These are phyloP conservation scores for Euwallacea fornicatus DNA, from an alignment of 1,140 invertebrate species.

Conservation along the genomic window DNA sequence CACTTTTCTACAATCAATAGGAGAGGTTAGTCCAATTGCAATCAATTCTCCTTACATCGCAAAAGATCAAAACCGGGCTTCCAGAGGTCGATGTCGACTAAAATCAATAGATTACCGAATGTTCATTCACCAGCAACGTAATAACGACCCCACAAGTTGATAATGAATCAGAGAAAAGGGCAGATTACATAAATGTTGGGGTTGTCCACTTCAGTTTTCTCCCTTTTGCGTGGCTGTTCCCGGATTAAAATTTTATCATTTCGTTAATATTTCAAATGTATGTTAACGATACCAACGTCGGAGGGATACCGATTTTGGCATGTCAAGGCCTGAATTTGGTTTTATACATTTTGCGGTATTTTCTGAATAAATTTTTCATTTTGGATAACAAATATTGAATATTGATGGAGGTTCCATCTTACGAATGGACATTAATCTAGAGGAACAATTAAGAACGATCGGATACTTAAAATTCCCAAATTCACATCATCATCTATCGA, in stretches of 20 bases:
- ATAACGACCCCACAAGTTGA: conserved; percentile 28
- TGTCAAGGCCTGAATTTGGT: neutral
- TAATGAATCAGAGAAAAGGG: conserved; percentile 29
- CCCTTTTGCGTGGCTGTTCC: conserved; percentile 22
- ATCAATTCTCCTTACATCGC: no score
- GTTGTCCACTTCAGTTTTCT: conserved; percentile 26
- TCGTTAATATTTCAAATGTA: conserved; percentile 30
- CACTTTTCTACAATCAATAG: no score
- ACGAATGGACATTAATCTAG: no score
- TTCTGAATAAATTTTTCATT: no score
- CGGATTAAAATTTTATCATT: conserved; percentile 24
- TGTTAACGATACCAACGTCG: conserved; percentile 22
- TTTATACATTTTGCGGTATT: neutral
- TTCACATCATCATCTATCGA: no score
- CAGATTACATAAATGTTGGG: conserved; percentile 30
- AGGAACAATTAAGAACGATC: no score
- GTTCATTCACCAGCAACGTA: conserved; percentile 13
- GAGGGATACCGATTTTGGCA: neutral
- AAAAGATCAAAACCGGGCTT: no score
- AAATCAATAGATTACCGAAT: conserved; percentile 5
- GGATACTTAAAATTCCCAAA: no score
- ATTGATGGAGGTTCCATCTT: no score
- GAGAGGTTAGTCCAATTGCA: no score
- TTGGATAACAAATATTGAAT: no score
- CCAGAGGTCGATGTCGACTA: neutral